Conservation (phyloP, 2,113 vertebrate genomes). For the Elgaria multicarinata region DNA sequence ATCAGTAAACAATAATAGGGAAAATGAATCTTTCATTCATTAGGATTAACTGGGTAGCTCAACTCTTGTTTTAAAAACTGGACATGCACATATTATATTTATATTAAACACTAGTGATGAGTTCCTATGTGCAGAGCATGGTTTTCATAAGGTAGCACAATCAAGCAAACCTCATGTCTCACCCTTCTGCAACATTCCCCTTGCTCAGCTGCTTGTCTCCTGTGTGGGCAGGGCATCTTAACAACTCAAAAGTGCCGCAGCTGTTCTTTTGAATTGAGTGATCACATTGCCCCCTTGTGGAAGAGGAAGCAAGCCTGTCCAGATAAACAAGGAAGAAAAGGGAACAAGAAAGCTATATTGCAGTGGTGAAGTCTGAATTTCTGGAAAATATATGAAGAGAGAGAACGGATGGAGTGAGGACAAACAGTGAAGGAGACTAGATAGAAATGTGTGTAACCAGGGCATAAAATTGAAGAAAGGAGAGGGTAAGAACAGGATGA, state of each 20-base stretch:
- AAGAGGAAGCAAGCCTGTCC: neutral
- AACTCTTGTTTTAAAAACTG: neutral
- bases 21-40: neutral
- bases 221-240: neutral
- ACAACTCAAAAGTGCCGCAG: neutral
- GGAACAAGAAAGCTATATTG: neutral
- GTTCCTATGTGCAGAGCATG: neutral
- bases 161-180: neutral
- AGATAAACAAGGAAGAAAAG: neutral
- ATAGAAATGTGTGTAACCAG: neutral
- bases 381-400: neutral
- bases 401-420: neutral
- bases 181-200: neutral
- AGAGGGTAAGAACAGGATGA: neutral
- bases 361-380: neutral
- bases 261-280: neutral
- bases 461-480: neutral
- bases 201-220: neutral
- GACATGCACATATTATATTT: neutral
- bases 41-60: neutral
- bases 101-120: neutral
- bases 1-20: neutral
- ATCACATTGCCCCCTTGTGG: slow-evolving; percentile 32
- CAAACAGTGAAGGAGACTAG: neutral
- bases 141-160: neutral